Conservation (phyloP, 2,113 vertebrate species). For the Seriola rivoliana region DNA sequence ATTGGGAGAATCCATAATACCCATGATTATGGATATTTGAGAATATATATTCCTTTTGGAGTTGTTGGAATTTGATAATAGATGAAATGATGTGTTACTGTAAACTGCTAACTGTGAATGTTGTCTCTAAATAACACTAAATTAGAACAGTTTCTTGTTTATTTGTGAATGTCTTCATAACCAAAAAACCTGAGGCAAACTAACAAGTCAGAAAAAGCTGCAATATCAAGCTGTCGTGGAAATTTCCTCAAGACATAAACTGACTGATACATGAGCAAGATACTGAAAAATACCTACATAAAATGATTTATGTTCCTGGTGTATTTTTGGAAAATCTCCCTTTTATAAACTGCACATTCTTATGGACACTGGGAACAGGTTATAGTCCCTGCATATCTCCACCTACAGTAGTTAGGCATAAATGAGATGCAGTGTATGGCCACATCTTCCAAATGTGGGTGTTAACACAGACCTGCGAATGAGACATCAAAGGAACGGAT, state of each 20-base stretch:
- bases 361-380: neutral
- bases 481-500: conserved; percentile 59
- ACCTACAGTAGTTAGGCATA: conserved; percentile 18
- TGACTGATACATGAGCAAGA: neutral
- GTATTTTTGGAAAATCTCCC: neutral
- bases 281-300: neutral
- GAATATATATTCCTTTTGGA: neutral
- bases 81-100: neutral
- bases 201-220: neutral
- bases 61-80: neutral
- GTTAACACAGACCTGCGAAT: conserved; percentile 41
- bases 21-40: conserved; percentile 1
- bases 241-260: neutral
- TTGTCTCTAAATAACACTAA: neutral
- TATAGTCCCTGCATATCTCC: neutral
- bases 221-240: neutral
- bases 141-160: neutral
- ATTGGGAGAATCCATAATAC: conserved; percentile 6
- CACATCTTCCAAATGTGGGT: conserved; percentile 41
- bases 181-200: neutral
- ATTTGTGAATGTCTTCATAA: neutral
- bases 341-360: neutral
- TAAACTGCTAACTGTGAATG: neutral
- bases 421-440: conserved; percentile 28
- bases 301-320: neutral